phyloP scores from a whole-genome alignment of 1,140 invertebrate genomes.

The Drosophila nebulosa region DNA sequence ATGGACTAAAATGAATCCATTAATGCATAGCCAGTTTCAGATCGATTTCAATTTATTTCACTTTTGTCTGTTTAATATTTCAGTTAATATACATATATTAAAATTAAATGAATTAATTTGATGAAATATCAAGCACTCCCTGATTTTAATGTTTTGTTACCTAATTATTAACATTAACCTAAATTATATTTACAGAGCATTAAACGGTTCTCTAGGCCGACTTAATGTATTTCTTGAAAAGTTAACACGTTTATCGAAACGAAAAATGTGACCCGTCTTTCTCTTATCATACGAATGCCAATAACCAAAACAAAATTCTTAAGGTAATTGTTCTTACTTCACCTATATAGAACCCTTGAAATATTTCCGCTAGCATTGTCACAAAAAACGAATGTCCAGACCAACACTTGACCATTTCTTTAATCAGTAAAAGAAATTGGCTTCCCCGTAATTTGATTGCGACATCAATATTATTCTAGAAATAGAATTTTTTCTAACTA shows the following conservation, averaged over 20 bases:
- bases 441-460: conserved; percentile 5
- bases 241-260: conserved; percentile 13
- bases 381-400: not conserved
- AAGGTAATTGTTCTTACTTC: not conserved
- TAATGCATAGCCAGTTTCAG: no score
- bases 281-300: conserved; percentile 16
- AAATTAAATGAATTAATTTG: no score
- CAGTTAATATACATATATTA: no score
- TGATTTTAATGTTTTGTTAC: no score
- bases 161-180: no score
- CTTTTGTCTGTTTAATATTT: no score
- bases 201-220: not conserved
- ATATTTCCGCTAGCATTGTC: conserved; percentile 16
- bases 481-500: not conserved
- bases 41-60: no score
- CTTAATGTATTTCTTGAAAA: not conserved
- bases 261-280: conserved; percentile 6
- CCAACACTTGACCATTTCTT: not conserved
- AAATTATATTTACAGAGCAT: not conserved
- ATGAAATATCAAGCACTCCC: no score
- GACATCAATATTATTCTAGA: not conserved
- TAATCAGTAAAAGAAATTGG: not conserved
- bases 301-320: conserved; percentile 13
- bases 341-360: conserved; percentile 15
- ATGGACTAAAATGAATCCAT: no score